These are phyloP conservation scores for Ceyx margarethae DNA, from an alignment of 2,113 vertebrate genomes.

Conservation along the genomic window DNA sequence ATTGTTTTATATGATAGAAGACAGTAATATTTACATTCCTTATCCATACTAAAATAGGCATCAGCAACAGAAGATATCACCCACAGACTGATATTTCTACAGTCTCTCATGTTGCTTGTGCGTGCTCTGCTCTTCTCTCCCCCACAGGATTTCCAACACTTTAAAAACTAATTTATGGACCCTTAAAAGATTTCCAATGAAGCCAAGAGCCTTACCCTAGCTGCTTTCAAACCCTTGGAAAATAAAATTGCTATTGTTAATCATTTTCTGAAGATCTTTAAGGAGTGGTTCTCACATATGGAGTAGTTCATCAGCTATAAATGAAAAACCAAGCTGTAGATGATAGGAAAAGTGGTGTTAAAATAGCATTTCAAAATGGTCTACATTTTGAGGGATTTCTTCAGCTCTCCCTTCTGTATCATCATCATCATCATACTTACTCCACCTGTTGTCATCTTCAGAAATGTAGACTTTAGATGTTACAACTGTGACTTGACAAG, in stretches of 20 bases:
- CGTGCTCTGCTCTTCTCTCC: background rate
- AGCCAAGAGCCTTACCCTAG: background rate
- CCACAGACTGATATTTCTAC: background rate
- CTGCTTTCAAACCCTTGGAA: background rate
- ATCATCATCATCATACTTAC: slow-evolving; percentile 10
- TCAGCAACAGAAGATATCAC: background rate
- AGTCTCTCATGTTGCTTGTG: background rate
- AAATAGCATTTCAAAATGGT: background rate
- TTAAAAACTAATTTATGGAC: background rate
- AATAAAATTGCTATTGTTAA: background rate
- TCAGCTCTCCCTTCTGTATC: background rate
- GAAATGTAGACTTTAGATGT: background rate
- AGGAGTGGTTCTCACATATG: background rate
- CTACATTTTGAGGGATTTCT: background rate
- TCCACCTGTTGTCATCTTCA: background rate
- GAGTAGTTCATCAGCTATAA: background rate
- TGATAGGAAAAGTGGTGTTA: background rate
- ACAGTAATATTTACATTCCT: background rate
- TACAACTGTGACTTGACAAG: background rate
- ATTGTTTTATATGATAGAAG: background rate
- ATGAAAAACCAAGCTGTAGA: background rate
- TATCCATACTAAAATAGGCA: background rate
- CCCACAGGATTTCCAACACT: background rate
- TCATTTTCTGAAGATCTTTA: background rate
- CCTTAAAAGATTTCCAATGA: background rate